phyloP scores from a whole-genome alignment of 2,113 vertebrate species.

The Cygnus buccinator region DNA sequence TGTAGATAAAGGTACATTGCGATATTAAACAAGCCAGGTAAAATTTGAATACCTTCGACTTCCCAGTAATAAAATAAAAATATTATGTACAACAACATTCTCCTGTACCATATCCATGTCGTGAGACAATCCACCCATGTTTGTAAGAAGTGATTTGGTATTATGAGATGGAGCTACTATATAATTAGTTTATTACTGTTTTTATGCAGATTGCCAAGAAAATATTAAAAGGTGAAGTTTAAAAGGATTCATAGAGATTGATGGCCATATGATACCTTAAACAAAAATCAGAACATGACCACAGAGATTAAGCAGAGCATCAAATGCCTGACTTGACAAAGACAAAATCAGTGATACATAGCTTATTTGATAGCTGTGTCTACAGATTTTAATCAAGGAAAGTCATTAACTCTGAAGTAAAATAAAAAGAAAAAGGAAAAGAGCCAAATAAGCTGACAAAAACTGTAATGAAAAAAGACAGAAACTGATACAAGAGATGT shows the following conservation, averaged over 20 bases:
- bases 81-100: not conserved
- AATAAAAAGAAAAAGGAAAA: not conserved
- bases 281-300: not conserved
- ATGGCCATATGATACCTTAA: not conserved
- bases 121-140: not conserved
- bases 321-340: not conserved
- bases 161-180: not conserved
- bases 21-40: not conserved
- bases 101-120: not conserved
- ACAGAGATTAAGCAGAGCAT: not conserved
- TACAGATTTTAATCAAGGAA: not conserved
- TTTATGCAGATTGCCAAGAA: not conserved
- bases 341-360: not conserved
- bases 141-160: not conserved
- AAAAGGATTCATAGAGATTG: not conserved
- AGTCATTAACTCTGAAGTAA: not conserved
- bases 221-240: not conserved
- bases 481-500: not conserved
- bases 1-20: not conserved
- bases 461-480: not conserved
- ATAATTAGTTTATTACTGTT: not conserved
- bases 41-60: not conserved
- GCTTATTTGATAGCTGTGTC: not conserved
- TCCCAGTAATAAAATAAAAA: not conserved
- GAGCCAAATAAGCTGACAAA: not conserved